Evolutionary conservation across 2,113 vertebrate genomes (phyloP).

Genomic region (Tachycineta bicolor): DNA sequence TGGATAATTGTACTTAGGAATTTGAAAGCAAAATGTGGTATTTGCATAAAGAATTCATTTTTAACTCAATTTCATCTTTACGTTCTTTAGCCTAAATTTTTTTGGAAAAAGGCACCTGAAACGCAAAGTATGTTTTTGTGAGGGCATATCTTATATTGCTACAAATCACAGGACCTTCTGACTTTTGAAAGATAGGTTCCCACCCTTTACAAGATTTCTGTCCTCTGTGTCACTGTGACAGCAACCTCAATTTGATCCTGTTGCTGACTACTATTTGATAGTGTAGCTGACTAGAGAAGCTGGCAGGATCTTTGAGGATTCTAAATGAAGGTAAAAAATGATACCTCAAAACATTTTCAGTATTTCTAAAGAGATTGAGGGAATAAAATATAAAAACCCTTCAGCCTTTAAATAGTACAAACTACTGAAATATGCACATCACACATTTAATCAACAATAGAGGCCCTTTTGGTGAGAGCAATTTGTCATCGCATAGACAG

Average conservation of each 20-base stretch:
- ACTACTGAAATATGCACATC: conserved; percentile 28
- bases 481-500: conserved; percentile 30
- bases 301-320: neutral
- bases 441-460: conserved; percentile 48
- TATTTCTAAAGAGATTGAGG: neutral
- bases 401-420: neutral
- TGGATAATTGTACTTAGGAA: conserved; percentile 61
- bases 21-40: conserved; percentile 76
- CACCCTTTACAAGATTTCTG: neutral
- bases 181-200: conserved; percentile 22
- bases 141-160: neutral
- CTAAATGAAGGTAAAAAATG: neutral
- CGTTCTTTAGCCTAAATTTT: neutral
- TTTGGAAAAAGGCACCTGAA: conserved; percentile 2
- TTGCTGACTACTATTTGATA: neutral
- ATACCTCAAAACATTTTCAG: neutral
- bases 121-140: conserved; percentile 2
- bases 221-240: conserved; percentile 8
- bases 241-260: conserved; percentile 20
- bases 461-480: conserved; percentile 1
- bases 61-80: conserved; percentile 61
- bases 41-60: conserved; percentile 67
- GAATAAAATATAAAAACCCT: neutral
- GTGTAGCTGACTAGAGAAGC: neutral
- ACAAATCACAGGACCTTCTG: conserved; percentile 16